Conservation (phyloP, 2,113 vertebrate species). For the Pelmatolapia mariae region DNA sequence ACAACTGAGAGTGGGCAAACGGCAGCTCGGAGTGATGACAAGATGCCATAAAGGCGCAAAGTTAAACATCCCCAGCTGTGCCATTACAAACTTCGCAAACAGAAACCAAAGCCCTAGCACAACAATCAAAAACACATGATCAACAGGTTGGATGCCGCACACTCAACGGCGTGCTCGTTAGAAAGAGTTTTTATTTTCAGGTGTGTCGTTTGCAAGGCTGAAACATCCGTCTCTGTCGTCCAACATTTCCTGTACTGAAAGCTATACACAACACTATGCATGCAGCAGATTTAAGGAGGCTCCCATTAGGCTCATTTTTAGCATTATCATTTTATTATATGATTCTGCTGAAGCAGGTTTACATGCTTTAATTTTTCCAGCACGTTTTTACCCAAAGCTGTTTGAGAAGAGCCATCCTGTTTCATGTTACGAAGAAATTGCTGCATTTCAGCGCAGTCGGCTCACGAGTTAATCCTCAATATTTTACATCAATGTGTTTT, state of each 20-base stretch:
- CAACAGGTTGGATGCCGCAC: neutral
- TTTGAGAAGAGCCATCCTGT: neutral
- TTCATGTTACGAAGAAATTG: rapidly evolving
- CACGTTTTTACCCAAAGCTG: rapidly evolving
- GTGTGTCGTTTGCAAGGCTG: neutral
- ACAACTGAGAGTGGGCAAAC: neutral
- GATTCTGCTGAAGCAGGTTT: neutral
- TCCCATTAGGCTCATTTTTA: neutral
- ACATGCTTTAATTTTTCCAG: neutral
- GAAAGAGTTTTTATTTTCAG: neutral
- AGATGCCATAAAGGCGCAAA: neutral
- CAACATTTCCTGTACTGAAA: neutral
- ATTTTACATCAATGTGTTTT: neutral
- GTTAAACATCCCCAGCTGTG: neutral
- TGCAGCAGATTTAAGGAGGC: neutral
- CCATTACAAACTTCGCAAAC: neutral
- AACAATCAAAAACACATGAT: neutral
- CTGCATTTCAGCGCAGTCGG: neutral
- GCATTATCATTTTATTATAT: rapidly evolving
- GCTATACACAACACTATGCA: neutral
- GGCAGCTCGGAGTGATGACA: neutral
- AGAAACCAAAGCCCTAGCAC: neutral
- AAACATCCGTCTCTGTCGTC: neutral
- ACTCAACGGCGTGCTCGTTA: neutral
- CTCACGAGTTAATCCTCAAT: neutral